Percentiles rank a stretch among this genome's conserved stretches.
phyloP scores from a whole-genome alignment of 2,888 invertebrate species.

The Cordilura impudica region DNA sequence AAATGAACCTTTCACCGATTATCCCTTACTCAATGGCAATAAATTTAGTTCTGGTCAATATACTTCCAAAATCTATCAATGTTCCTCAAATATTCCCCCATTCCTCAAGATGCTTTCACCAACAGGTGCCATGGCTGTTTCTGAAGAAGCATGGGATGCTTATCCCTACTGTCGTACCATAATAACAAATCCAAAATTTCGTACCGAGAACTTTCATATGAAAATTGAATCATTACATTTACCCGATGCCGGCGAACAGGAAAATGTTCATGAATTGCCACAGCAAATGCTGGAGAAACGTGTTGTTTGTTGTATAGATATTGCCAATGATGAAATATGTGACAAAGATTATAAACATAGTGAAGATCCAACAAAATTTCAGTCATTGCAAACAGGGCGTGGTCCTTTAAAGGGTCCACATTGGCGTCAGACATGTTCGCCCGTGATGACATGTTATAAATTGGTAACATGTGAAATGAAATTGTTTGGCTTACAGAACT shows the following conservation, averaged over 20 bases:
- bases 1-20: constrained; percentile 97
- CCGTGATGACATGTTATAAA: constrained; percentile 99
- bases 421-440: constrained; percentile 88
- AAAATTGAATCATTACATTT: constrained; percentile 93
- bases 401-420: constrained; percentile 89
- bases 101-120: constrained; percentile 95
- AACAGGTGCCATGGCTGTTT: constrained; percentile 95
- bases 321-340: constrained; percentile 92
- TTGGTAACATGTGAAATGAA: constrained; percentile 98
- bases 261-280: constrained; percentile 91
- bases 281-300: constrained; percentile 91
- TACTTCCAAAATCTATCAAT: constrained; percentile 99
- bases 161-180: constrained; percentile 99
- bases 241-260: constrained; percentile 80
- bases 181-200: constrained; percentile 84
- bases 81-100: constrained; percentile 97
- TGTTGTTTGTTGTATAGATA: constrained; percentile 95
- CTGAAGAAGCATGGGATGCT: constrained; percentile 99
- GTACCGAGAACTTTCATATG: constrained; percentile 90
- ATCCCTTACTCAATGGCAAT: constrained; percentile 90
- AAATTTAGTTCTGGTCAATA: constrained; percentile 96
- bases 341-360: constrained; percentile 91
- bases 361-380: constrained; percentile 88
- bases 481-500: constrained; percentile 95
- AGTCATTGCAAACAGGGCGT: constrained; percentile 94